Evolutionary conservation across 2,797 vertebrate genomes (phyloP).

Genomic region (Erithacus rubecula): DNA sequence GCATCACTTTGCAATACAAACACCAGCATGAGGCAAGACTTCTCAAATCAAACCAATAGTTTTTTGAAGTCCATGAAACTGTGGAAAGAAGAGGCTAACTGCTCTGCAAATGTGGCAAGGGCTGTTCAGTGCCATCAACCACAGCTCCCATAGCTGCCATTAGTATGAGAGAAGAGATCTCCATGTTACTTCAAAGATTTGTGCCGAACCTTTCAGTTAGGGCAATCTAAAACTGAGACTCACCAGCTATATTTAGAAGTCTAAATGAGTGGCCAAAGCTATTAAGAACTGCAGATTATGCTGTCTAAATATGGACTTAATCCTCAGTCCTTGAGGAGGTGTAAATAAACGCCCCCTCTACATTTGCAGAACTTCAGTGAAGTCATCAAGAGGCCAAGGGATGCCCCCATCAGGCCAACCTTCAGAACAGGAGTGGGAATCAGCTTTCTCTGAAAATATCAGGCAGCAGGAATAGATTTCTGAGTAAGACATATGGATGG

Average conservation of each 20-base stretch:
- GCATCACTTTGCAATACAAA: background rate
- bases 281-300: conserved; percentile 15
- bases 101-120: background rate
- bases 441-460: background rate
- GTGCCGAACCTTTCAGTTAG: background rate
- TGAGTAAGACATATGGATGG: background rate
- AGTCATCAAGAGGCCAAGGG: background rate
- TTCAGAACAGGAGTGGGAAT: background rate
- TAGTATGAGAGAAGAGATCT: background rate
- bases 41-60: background rate
- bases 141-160: background rate
- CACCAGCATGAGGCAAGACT: background rate
- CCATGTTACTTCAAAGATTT: background rate
- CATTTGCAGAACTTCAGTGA: background rate
- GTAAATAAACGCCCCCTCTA: background rate
- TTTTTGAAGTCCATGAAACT: background rate
- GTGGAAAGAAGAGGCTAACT: background rate
- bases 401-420: background rate
- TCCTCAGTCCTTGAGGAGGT: background rate
- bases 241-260: background rate
- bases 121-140: background rate
- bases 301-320: background rate
- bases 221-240: background rate
- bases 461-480: background rate
- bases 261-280: background rate